Evolutionary conservation across 2,797 vertebrate species (phyloP), one percentile per base, ranked within the genome.

Genomic region (Sebastes reedi): DNA sequence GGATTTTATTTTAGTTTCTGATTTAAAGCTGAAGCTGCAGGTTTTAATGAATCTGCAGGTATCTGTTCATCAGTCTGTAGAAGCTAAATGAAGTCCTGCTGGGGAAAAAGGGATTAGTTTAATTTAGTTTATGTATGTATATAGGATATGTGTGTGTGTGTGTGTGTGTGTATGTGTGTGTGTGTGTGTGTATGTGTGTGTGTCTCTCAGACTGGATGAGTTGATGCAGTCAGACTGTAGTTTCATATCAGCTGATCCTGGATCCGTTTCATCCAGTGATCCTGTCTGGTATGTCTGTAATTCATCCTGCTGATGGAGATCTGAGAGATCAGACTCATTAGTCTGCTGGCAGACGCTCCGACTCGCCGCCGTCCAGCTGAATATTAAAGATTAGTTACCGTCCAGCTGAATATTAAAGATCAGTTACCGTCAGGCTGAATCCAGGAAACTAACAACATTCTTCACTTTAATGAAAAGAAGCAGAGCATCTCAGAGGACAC

Each of bases 271-370:
- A 75, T 66, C 46, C 72, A 71, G 69, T 85, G 78, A 95, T 94
- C 94, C 93, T 70, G 91, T 94, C 93, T 94, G 95, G 93, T 93
- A 95, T 95, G 92, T 88, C 83, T 88, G 91, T 89, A 90, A 93
- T 94, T 93, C 82, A 81, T 85, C 83, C 82, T 77, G 81, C 83
- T 91, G 90, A 94, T 90, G 88, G 88, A 87, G 79, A 79, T 79
- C 69, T 84, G 84, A 88, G 67, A 60, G 84, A 72, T 72, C 55
- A 87, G 70, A 81, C 60, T 76, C 60, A 75, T 84, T 82, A 64
- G 80, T 61, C 14, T 50, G 77, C 61, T 86, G 87, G 81, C 82
- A 84, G 69, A 82, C 18, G 3, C 71, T 39, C 24, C 18, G 11
- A 27, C 72, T 69, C 22, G 4, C 73, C 5, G 30, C 32, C 8